These are phyloP conservation scores for Podarcis muralis DNA, from an alignment of 2,113 vertebrate genomes.

Conservation along the genomic window DNA sequence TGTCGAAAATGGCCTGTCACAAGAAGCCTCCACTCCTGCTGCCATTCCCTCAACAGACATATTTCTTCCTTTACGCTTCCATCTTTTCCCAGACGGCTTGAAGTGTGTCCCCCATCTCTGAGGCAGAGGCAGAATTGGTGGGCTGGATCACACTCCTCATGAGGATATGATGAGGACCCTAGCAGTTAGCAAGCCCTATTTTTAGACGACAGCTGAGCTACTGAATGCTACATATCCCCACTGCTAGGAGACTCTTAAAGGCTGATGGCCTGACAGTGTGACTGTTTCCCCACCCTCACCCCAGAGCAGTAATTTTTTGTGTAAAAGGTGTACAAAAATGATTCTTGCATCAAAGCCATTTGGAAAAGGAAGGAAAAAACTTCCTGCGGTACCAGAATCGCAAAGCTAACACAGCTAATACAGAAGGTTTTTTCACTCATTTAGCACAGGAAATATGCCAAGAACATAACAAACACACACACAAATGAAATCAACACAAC, in stretches of 20 bases:
- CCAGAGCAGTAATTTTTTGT: background rate
- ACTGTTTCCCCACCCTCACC: background rate
- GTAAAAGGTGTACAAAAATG: background rate
- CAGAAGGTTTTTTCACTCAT: background rate
- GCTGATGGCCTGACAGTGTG: background rate
- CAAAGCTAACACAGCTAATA: background rate
- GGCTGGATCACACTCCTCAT: too few species aligned
- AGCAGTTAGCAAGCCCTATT: background rate
- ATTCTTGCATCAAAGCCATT: rapidly evolving
- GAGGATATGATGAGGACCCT: background rate
- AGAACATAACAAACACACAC: background rate
- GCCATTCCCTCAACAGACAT: background rate
- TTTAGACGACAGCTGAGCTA: background rate
- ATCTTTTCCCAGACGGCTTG: background rate
- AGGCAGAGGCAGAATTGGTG: background rate
- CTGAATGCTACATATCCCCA: background rate
- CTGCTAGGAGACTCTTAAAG: background rate
- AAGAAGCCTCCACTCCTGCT: background rate
- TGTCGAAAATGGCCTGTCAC: background rate
- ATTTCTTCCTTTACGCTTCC: too few species aligned
- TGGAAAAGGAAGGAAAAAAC: background rate
- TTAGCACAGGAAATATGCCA: conserved; percentile 34
- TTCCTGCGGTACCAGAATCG: rapidly evolving
- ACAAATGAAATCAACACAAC: background rate
- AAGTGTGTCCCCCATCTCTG: background rate